Percentiles rank a stretch among this genome's conserved stretches.
Conservation (phyloP, 2,797 vertebrate genomes). For the Anniella stebbinsi region DNA sequence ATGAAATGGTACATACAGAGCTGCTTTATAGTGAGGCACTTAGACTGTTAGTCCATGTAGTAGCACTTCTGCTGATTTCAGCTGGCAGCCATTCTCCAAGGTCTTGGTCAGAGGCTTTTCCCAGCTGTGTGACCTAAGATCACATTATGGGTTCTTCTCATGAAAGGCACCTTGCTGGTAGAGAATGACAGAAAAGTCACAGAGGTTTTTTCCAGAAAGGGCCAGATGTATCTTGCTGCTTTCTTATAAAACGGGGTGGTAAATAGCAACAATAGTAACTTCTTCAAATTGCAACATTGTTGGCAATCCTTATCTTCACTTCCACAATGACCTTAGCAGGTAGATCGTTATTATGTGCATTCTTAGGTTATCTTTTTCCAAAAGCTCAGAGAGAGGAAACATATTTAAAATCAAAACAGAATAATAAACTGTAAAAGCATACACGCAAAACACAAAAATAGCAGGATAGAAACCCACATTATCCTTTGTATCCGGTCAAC, state of each 20-base stretch:
- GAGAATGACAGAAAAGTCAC: not conserved
- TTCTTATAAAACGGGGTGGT: not conserved
- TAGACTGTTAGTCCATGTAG: not conserved
- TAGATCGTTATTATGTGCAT: not conserved
- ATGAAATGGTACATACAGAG: not conserved
- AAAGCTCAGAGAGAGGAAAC: not conserved
- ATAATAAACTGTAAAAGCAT: slow-evolving; percentile 15
- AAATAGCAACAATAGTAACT: not conserved
- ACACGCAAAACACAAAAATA: not conserved
- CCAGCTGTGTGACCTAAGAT: not conserved
- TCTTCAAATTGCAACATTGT: not conserved
- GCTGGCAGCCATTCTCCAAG: not conserved
- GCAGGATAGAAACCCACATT: not conserved
- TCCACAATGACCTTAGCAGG: not conserved
- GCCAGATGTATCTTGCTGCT: not conserved
- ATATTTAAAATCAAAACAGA: slow-evolving; percentile 33
- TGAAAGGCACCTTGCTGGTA: not conserved
- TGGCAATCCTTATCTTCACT: slow-evolving; percentile 7
- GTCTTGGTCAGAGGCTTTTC: not conserved
- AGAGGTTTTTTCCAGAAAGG: not conserved
- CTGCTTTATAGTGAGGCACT: not conserved
- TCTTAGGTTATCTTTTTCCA: not conserved
- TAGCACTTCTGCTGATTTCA: not conserved
- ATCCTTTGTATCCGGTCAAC: not conserved
- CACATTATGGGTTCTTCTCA: not conserved